A percentile compares a stretch with the other conserved stretches of the same genome.
These are phyloP conservation scores for Grallaria varia DNA, from an alignment of 2,113 vertebrate genomes.

Conservation along the genomic window DNA sequence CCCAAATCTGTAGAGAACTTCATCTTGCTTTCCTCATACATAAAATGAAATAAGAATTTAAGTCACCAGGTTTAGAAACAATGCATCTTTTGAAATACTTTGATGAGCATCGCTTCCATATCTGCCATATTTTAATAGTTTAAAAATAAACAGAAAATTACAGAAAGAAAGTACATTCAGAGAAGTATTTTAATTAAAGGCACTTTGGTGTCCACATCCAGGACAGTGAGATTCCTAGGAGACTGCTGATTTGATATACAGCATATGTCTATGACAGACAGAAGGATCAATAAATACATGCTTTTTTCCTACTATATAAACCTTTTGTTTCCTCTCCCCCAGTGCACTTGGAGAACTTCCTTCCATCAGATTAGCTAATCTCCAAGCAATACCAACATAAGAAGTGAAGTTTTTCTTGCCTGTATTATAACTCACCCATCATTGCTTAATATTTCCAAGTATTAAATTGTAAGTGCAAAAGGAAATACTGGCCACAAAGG, in stretches of 20 bases:
- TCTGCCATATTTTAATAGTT: background rate
- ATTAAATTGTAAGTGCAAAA: conserved; percentile 61
- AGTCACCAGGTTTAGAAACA: background rate
- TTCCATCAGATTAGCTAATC: background rate
- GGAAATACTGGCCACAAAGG: conserved; percentile 55
- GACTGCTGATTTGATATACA: background rate
- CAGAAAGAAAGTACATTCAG: background rate
- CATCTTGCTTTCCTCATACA: background rate
- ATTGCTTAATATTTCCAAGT: conserved; percentile 37
- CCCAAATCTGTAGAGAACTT: background rate
- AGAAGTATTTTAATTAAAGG: conserved; percentile 29
- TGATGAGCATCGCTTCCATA: background rate
- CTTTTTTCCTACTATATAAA: background rate
- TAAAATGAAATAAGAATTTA: background rate
- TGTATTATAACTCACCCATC: background rate
- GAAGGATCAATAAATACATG: conserved; percentile 2
- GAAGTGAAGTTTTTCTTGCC: background rate
- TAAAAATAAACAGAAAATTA: background rate
- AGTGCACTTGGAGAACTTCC: background rate
- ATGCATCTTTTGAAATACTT: background rate
- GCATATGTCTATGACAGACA: background rate
- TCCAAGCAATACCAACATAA: background rate
- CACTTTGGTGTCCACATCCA: background rate
- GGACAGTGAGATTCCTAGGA: background rate
- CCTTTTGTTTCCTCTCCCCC: background rate